Conservation (phyloP, 2,888 invertebrate species). For the Ormyrus pomaceus region DNA sequence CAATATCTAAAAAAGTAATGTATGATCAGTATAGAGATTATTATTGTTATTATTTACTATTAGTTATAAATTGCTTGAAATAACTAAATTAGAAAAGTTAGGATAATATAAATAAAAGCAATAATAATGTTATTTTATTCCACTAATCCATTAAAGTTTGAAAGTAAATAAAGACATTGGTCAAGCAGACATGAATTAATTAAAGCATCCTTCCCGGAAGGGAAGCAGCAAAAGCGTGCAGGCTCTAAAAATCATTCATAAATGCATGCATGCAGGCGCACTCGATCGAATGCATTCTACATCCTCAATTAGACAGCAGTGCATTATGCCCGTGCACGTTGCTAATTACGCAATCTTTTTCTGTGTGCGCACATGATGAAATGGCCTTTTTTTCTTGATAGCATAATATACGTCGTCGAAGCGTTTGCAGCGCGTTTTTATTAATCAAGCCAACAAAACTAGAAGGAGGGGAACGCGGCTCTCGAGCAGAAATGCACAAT, state of each 20-base stretch:
- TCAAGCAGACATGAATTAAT: too few species aligned
- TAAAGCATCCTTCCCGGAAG: too few species aligned
- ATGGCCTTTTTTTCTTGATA: background rate
- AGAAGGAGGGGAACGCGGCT: background rate
- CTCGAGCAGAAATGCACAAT: too few species aligned
- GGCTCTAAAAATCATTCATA: background rate
- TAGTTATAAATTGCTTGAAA: too few species aligned
- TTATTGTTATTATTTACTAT: too few species aligned
- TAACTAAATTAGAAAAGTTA: too few species aligned
- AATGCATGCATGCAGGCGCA: slow-evolving; percentile 5
- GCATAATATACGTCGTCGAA: background rate
- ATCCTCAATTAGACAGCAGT: slow-evolving; percentile 10
- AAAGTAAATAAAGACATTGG: too few species aligned
- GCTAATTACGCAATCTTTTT: slow-evolving; percentile 35
- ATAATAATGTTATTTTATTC: too few species aligned
- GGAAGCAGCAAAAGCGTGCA: background rate
- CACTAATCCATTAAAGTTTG: too few species aligned
- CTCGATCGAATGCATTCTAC: slow-evolving; percentile 43
- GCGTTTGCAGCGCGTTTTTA: background rate
- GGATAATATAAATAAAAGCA: too few species aligned
- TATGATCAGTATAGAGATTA: too few species aligned
- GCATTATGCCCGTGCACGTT: slow-evolving; percentile 11
- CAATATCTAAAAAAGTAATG: too few species aligned
- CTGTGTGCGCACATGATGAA: background rate
- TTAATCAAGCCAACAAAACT: background rate